Conservation (phyloP, 2,797 vertebrate species). For the Parauchenoglanis ngamensis region DNA sequence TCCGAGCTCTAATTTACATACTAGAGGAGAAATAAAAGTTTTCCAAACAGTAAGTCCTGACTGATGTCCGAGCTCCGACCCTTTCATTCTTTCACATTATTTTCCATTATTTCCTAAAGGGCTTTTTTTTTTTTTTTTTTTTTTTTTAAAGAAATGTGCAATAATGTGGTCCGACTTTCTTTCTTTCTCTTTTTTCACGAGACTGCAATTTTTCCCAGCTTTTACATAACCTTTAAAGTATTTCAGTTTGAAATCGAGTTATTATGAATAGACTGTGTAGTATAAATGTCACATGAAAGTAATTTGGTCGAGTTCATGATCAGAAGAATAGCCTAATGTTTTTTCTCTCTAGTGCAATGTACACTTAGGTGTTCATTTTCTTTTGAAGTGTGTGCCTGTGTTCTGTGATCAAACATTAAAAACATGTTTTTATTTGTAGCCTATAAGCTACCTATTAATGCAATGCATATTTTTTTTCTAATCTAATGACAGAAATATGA, state of each 20-base stretch:
- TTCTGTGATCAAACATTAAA: not conserved
- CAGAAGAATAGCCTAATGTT: not conserved
- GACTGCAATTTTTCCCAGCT: not conserved
- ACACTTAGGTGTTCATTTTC: not conserved
- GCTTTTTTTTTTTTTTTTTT: too few relatives aligned
- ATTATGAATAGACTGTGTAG: not conserved
- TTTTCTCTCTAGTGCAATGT: not conserved
- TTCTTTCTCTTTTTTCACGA: not conserved
- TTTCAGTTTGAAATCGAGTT: not conserved
- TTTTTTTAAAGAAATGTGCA: not conserved
- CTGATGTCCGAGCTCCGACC: conserved; percentile 72
- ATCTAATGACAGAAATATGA: not conserved
- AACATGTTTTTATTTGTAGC: not conserved
- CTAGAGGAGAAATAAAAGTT: conserved; percentile 80
- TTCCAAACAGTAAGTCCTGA: conserved; percentile 82
- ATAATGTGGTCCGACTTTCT: not conserved
- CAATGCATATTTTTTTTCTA: not conserved
- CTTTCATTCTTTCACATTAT: conserved; percentile 67
- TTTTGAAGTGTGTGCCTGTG: not conserved
- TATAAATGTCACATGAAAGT: not conserved
- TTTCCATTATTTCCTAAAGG: not conserved
- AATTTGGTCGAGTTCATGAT: not conserved
- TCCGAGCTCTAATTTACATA: conserved; percentile 87
- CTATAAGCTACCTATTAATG: not conserved
- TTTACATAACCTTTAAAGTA: not conserved